Evolutionary conservation across 2,797 vertebrate genomes (phyloP), one percentile per base, ranked within the genome.

Genomic region (Sebastes steindachneri): DNA sequence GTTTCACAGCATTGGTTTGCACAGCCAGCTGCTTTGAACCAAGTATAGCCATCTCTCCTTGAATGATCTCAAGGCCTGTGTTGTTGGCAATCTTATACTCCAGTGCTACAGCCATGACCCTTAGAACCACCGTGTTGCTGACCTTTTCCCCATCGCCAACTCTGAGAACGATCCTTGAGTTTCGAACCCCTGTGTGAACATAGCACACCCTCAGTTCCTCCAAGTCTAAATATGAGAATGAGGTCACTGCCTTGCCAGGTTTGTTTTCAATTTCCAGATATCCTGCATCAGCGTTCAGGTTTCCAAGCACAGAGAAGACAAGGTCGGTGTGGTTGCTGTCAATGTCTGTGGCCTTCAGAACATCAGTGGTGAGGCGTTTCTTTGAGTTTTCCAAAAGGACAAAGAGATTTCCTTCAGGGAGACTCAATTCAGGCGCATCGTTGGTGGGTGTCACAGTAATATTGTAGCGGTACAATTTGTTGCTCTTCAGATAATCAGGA

Each of bases 141-240:
- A 97, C 95, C 84, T 97, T 97, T 85, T 97, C 96, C 21, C 97
- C 96, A 86, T 99, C 97, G 1, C 94, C 96, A 6, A 97, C 97
- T 92, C 97, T 96, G 33, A 99, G 90, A 78, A 97, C 96, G 86
- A 98, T 96, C 82, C 96, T 95, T 19, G 97, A 97, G 86, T 97
- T 98, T 87, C 89, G 92, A 77, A 96, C 85, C 0, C 97, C 97
- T 2, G 84, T 95, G 90, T 98, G 97, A 71, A 97, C 95, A 51
- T 96, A 98, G 88, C 91, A 96, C 75, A 99, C 85, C 64, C 87
- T 94, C 15, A 96, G 92, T 69, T 96, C 84, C 79, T 95, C 95
- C 86, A 99, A 94, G 74, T 97, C 96, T 48, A 75, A 37, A 15
- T 96, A 92, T 51, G 96, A 95, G 89, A 99, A 99, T 26, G 93